Base-by-base conservation (phyloP, 2,113 vertebrate species). In the Pandion haliaetus region DNA sequence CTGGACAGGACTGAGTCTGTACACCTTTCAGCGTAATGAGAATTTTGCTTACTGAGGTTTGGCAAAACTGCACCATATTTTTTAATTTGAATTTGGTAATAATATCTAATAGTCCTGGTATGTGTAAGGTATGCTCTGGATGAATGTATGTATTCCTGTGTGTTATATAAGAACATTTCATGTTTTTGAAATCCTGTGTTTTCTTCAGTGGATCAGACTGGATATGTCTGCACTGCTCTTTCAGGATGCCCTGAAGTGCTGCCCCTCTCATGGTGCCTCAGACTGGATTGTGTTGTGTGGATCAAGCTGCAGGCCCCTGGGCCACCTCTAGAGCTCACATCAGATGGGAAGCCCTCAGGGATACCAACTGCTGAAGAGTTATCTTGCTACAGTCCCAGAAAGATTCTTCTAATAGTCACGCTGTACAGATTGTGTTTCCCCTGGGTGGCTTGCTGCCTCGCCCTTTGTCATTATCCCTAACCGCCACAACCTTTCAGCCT, bases 291-390 rank as follows among this genome's bases (percentile, higher is more conserved):
- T n/a, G 34, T 29, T 55, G 14, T 13, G 4, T 10, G 2, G 57
- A 80, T 77, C 32, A 50, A 86, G 49, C 54, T 34, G 16, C 63
- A 83, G 76, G 36, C 31, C 80, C 54, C 54, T 72, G 44, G 80
- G 86, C 86, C 40, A 15, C 31, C 54, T 67, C 62, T 47, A 44
- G 25, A 76, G 11, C 0, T 0, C 2, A 1, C 15, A 19, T 63
- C 55, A 66, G 49, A 49, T 47, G 36, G 34, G 63, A 88, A 83
- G 14, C 49, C 86, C 36, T 72, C 44, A 36, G 63, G 76, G 58
- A 65, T n/a, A n/a, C 16, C 0, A 0, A 14, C n/a, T 57, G 52
- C 89, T 59, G 18, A 45, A 72, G 38, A 63, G 23, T 42, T 67
- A 25, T 9, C 66, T 76, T 74, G 34, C 49, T 82, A 9, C 58